Conservation (phyloP, 2,113 vertebrate genomes). For the Malurus alboscapulatus region DNA sequence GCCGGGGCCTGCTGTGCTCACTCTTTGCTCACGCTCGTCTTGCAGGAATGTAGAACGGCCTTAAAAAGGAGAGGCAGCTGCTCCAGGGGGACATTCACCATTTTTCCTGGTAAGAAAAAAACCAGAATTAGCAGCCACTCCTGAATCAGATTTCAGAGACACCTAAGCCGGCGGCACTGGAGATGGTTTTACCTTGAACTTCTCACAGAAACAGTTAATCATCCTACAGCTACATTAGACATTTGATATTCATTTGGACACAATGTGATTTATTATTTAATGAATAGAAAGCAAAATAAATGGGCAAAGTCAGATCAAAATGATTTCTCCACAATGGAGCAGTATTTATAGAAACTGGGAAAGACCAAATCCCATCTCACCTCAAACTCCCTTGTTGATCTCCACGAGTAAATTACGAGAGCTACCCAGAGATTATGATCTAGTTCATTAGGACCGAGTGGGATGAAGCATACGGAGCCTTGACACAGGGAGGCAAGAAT, state of each 20-base stretch:
- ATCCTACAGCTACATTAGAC: constrained; percentile 38
- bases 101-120: constrained; percentile 83
- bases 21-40: constrained; percentile 87
- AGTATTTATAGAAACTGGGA: constrained; percentile 42
- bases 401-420: neutral
- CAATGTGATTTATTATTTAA: constrained; percentile 53
- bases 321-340: constrained; percentile 1
- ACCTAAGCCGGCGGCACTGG: constrained; percentile 40
- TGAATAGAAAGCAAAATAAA: constrained; percentile 38
- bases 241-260: constrained; percentile 56
- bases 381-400: neutral
- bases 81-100: constrained; percentile 96
- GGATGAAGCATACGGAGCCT: neutral
- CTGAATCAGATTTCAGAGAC: constrained; percentile 53
- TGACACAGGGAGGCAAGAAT: neutral
- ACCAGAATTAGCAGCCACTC: neutral
- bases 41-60: constrained; percentile 98
- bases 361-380: constrained; percentile 19
- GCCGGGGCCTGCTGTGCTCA: constrained; percentile 70
- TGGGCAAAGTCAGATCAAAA: constrained; percentile 43
- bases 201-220: constrained; percentile 58
- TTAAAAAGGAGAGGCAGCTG: constrained; percentile 98
- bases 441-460: neutral
- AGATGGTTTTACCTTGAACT: constrained; percentile 56
- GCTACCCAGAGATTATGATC: constrained; percentile 23